Evolutionary conservation across 2,888 invertebrate species (phyloP), one percentile per base, ranked within the genome.

Genomic region (Cheiracanthium punctorium): DNA sequence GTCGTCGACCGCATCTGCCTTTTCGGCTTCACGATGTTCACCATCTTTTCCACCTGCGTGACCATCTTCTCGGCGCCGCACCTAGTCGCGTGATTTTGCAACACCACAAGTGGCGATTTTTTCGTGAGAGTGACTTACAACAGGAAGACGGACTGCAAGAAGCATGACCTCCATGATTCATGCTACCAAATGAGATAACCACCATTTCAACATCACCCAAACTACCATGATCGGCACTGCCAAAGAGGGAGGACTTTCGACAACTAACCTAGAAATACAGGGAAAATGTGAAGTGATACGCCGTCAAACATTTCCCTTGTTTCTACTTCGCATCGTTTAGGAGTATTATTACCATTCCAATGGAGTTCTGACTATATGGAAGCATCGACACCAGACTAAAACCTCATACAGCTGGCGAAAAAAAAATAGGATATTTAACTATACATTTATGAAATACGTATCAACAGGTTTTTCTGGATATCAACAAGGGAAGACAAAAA

Each of bases 1-100:
- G 98, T 98, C 92, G 97, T 98, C 92, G 98, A 98, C 93, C 95
- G 97, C 95, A 95, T 98, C 93, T 98, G 98, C 93, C 94, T 98
- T 93, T 96, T 97, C 93, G 95, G 97, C 92, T 98, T 98, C 94
- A 96, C 97, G 89, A 93, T 97, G 92, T 97, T 97, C 94, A 97
- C 97, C 91, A 94, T 97, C 92, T 95, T 97, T 92, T 97, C 97
- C 90, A 97, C 97, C 90, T 95, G 97, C 91, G 96, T 96, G 90
- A 97, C 97, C 92, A 94, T 97, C 91, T 94, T 96, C 90, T 96
- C 96, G 90, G 97, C 97, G 91, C 97, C 97, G 90, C 97, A 97
- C 93, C 97, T 97, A 92, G 96, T 97, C 93, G 97, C 97, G 93
- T 96, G 97, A 94, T 58, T 58, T 58, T 58, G 1, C 48, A n/a